These are phyloP conservation scores for Meiosimyza platycephala DNA, from an alignment of 2,888 invertebrate species.

Conservation along the genomic window DNA sequence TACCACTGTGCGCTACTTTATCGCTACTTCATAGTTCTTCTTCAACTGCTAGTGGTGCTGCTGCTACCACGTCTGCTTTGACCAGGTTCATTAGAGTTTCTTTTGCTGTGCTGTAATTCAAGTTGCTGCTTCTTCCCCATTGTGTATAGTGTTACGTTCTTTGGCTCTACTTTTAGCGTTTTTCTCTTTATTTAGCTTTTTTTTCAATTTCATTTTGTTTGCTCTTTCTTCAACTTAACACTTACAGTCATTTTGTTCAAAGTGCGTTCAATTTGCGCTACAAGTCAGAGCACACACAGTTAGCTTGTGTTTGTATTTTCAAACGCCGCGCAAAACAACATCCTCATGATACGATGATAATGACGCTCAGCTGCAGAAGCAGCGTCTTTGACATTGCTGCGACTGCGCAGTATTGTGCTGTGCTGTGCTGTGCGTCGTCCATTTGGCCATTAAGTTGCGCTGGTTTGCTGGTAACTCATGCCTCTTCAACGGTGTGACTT, in stretches of 20 bases:
- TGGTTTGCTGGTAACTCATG: conserved; percentile 45
- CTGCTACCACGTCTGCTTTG: not conserved
- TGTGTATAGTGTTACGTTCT: conserved; percentile 14
- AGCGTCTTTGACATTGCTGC: not conserved
- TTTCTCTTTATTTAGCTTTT: conserved; percentile 14
- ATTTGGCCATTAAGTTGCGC: conserved; percentile 44
- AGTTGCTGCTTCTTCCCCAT: not conserved
- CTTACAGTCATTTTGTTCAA: too few species aligned
- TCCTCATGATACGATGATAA: not conserved
- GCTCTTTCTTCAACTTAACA: too few species aligned
- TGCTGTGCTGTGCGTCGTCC: conserved; percentile 36
- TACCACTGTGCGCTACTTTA: too few species aligned
- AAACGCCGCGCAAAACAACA: too few species aligned
- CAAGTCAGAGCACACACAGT: not conserved
- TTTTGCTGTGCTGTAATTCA: conserved; percentile 13
- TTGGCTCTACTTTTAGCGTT: conserved; percentile 16
- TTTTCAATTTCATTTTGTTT: too few species aligned
- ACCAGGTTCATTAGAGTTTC: not conserved
- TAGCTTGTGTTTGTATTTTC: too few species aligned
- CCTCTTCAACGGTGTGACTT: conserved; percentile 38
- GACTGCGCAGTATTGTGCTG: not conserved
- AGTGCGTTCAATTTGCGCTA: not conserved
- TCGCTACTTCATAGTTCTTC: too few species aligned
- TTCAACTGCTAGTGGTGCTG: not conserved
- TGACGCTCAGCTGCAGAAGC: not conserved